Percentiles rank a stretch among this genome's conserved stretches.
Conservation (phyloP, 2,113 vertebrate species). For the Phoxinus phoxinus region DNA sequence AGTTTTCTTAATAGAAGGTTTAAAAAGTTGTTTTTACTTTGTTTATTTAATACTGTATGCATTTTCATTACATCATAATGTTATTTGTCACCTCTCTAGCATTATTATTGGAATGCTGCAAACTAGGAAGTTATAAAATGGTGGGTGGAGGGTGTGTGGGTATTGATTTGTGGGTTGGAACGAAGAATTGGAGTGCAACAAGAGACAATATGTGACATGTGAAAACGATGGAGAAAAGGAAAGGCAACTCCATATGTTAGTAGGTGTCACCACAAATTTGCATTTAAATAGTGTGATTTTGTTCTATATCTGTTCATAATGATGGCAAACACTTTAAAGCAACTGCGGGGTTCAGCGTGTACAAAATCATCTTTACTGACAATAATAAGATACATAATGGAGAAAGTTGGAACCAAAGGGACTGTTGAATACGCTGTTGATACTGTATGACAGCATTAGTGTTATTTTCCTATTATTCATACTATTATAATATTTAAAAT, state of each 20-base stretch:
- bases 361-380: neutral
- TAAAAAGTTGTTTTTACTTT: no score
- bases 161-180: slow-evolving; percentile 11
- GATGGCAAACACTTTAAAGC: neutral
- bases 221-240: neutral
- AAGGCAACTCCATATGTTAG: slow-evolving; percentile 30
- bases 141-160: neutral
- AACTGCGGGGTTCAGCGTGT: neutral
- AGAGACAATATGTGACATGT: neutral
- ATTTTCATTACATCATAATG: neutral
- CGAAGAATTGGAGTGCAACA: neutral
- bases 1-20: no score
- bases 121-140: slow-evolving; percentile 2
- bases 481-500: neutral
- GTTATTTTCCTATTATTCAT: neutral
- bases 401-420: neutral
- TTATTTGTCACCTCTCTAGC: slow-evolving; percentile 33
- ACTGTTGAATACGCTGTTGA: neutral
- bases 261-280: slow-evolving; percentile 26
- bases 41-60: no score
- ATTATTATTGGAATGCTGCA: slow-evolving; percentile 38
- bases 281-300: neutral
- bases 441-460: neutral
- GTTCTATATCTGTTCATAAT: neutral
- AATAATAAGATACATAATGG: neutral